Evolutionary conservation across 1,140 invertebrate genomes (phyloP), one percentile per base, ranked within the genome.

Genomic region (Heliconius eleuchia): DNA sequence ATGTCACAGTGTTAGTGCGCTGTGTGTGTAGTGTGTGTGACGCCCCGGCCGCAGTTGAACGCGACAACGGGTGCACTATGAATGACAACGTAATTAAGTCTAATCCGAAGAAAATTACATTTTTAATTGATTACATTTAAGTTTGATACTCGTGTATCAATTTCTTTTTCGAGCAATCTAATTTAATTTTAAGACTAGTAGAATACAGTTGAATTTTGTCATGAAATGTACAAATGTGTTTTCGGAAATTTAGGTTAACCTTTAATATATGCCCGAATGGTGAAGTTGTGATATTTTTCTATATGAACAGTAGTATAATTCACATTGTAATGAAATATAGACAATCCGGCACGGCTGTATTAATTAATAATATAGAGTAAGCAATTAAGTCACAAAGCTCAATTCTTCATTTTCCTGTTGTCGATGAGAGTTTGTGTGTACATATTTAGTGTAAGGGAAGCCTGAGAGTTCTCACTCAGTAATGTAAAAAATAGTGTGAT

Each of bases 211-310:
- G 89, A 94, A 94, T 91, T 92, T 94, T 94, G 91, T 92, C 91
- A 92, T 94, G 88, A 92, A 92, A 93, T 94, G 92, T 94, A 94
- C 92, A 94, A 94, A 94, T 94, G 89, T 93, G 91, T 92, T 94
- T 90, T 93, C 85, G 88, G 85, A 93, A 92, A 92, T 94, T 93
- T 92, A 93, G 89, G 91, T 93, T 87, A 89, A 92, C 89, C 91
- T 90, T 83, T 87, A 85, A 66, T 66, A 66, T 66, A 66, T 91
- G 87, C 88, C 91, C 89, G 76, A 88, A 92, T 92, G 90, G 89
- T 89, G 84, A 93, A 94, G 85, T 94, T 94, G 92, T 94, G 92
- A 93, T 94, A 92, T 92, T 94, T 94, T 94, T 93, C 92, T 90
- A 86, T 76, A 77, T 84, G 50, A 19, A 66, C 80, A 85, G 78